phyloP scores from a whole-genome alignment of 1,140 invertebrate species.

The Brachionus calyciflorus region DNA sequence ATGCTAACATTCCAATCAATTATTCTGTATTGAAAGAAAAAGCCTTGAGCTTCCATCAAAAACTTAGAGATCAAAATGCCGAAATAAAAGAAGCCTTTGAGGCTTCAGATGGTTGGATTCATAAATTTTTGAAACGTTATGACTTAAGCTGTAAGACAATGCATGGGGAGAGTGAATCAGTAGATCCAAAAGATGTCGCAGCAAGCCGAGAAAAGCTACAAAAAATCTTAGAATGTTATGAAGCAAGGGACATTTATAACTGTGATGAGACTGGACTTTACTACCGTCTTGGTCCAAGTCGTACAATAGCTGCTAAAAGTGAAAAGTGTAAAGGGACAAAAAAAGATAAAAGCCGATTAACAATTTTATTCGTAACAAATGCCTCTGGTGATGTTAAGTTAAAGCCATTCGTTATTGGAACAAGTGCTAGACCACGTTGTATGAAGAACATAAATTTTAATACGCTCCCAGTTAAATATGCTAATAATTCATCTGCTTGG shows the following conservation, averaged over 20 bases:
- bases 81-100: too few species aligned
- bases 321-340: slow-evolving; percentile 50
- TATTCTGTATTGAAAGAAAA: too few species aligned
- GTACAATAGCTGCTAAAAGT: slow-evolving; percentile 57
- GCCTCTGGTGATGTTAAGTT: slow-evolving; percentile 49
- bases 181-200: too few species aligned
- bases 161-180: too few species aligned
- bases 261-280: slow-evolving; percentile 62
- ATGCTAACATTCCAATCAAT: too few species aligned
- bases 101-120: too few species aligned
- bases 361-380: slow-evolving; percentile 49
- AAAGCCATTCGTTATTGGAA: slow-evolving; percentile 49
- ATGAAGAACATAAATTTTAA: background rate
- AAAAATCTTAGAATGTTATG: too few species aligned
- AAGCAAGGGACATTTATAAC: slow-evolving; percentile 53
- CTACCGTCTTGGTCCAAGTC: slow-evolving; percentile 59
- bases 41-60: too few species aligned
- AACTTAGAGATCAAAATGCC: too few species aligned
- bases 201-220: too few species aligned
- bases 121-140: too few species aligned
- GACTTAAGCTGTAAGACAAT: slow-evolving; percentile 51
- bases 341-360: slow-evolving; percentile 49
- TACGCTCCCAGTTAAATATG: background rate
- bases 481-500: background rate
- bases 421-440: background rate